phyloP scores from a whole-genome alignment of 2,797 vertebrate genomes.

The Malurus leucopterus region DNA sequence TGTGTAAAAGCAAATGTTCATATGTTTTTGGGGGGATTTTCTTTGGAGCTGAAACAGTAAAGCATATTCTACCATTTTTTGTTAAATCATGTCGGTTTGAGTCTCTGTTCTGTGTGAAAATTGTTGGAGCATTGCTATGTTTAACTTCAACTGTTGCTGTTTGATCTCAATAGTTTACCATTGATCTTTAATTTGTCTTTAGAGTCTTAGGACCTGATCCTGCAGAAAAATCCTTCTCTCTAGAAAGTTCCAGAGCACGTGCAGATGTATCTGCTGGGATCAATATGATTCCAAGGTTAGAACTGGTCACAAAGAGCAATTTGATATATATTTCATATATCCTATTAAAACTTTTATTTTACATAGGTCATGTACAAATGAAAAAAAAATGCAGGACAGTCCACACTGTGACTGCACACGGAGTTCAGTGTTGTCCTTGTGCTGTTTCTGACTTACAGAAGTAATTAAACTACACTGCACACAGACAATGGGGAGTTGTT shows the following conservation, averaged over 20 bases:
- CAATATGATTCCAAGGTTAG: neutral
- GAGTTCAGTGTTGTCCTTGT: neutral
- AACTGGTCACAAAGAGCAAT: neutral
- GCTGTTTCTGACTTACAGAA: neutral
- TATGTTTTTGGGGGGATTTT: neutral
- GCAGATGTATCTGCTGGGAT: neutral
- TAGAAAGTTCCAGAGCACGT: neutral
- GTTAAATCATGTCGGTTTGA: neutral
- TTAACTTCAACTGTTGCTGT: neutral
- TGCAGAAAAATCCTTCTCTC: neutral
- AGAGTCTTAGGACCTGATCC: neutral
- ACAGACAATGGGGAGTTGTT: neutral
- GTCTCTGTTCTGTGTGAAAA: slow-evolving; percentile 28
- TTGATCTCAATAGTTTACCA: neutral
- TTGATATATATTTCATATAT: neutral
- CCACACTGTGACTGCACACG: neutral
- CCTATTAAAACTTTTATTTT: neutral
- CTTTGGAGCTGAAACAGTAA: neutral
- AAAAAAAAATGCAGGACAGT: neutral
- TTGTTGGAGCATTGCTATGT: neutral
- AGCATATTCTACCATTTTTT: slow-evolving; percentile 1
- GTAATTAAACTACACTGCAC: neutral
- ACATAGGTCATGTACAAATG: neutral
- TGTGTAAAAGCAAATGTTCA: neutral
- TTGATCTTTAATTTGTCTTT: neutral